phyloP scores from a whole-genome alignment of 2,888 invertebrate genomes.

The Megaustenia siamemsis region DNA sequence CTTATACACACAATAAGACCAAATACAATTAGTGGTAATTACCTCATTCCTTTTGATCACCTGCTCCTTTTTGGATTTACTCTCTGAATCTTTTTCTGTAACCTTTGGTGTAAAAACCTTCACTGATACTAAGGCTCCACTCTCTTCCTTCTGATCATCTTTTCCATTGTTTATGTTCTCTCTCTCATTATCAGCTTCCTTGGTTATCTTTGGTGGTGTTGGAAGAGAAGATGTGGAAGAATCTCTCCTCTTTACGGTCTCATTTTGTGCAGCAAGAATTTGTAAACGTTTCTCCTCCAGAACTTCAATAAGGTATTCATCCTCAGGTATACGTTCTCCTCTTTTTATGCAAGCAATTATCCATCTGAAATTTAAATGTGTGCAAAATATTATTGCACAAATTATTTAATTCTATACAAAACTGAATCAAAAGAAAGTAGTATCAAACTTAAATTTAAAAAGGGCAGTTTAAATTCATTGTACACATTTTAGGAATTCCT shows the following conservation, averaged over 20 bases:
- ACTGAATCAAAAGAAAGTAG: too few species aligned
- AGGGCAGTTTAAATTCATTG: too few species aligned
- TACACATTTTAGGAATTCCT: too few species aligned
- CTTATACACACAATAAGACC: too few species aligned
- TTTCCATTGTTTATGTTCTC: background rate
- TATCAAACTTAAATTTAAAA: too few species aligned
- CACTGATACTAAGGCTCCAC: background rate
- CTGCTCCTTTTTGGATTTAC: background rate
- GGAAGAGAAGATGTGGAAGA: constrained; percentile 11
- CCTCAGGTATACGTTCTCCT: constrained; percentile 82
- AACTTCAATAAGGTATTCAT: constrained; percentile 68
- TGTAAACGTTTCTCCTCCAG: constrained; percentile 31
- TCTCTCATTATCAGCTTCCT: background rate
- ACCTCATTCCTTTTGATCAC: background rate
- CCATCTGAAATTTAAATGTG: constrained; percentile 83
- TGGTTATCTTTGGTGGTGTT: constrained; percentile 12
- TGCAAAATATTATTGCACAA: constrained; percentile 34
- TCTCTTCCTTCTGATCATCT: background rate
- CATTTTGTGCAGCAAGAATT: background rate
- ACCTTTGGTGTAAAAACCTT: background rate
- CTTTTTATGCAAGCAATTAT: constrained; percentile 85
- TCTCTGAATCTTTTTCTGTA: background rate
- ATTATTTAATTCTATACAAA: background rate
- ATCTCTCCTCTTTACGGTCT: background rate
- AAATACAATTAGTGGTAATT: background rate